These are phyloP conservation scores for Mormyrus iriodes DNA, from an alignment of 2,113 vertebrate species.

Conservation along the genomic window DNA sequence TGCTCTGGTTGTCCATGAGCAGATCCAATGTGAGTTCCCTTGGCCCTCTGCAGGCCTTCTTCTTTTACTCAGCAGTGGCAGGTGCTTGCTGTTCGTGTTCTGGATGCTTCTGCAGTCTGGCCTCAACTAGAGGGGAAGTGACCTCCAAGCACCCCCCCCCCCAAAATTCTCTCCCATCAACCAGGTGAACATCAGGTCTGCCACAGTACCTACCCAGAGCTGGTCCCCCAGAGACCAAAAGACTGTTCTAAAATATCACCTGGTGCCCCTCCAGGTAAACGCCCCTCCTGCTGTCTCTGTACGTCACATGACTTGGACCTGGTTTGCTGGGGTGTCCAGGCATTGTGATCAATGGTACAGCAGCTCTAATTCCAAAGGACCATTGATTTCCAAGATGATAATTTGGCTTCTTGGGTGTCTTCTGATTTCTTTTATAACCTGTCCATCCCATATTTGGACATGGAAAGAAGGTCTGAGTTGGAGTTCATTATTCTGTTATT, in stretches of 20 bases:
- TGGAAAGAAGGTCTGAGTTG: background rate
- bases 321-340: background rate
- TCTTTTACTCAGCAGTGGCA: background rate
- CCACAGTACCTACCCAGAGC: background rate
- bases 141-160: background rate
- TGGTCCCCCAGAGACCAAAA: background rate
- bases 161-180: background rate
- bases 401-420: background rate
- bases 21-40: slow-evolving; percentile 80
- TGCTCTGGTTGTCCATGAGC: slow-evolving; percentile 87
- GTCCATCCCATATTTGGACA: background rate
- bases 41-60: slow-evolving; percentile 17
- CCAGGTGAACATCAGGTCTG: background rate
- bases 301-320: background rate
- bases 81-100: background rate
- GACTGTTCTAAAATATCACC: background rate
- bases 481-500: background rate
- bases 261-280: background rate
- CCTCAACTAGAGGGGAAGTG: background rate
- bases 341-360: background rate
- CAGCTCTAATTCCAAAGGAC: background rate
- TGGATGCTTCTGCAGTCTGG: background rate
- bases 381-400: background rate
- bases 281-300: background rate
- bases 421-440: background rate